A percentile compares a stretch with the other conserved stretches of the same genome.
phyloP scores from a whole-genome alignment of 2,797 vertebrate genomes.

The Macroramphosus scolopax region DNA sequence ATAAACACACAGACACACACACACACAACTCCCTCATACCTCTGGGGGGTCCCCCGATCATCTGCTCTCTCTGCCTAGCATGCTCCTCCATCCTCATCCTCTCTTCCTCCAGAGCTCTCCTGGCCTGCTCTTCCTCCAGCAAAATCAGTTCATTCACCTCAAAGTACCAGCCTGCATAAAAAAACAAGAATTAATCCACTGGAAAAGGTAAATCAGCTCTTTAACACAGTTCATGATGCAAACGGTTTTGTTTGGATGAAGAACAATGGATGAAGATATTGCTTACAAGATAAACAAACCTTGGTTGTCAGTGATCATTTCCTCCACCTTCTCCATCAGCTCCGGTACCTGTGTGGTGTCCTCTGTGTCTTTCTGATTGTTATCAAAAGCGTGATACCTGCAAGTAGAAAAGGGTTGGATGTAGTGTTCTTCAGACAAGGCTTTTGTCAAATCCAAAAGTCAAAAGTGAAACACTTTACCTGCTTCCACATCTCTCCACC shows the following conservation, averaged over 20 bases:
- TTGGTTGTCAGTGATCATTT: constrained; percentile 79
- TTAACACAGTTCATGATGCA: too few relatives aligned
- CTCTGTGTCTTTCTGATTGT: constrained; percentile 66
- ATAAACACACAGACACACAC: too few relatives aligned
- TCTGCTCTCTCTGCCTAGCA: constrained; percentile 69
- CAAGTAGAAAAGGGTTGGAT: neutral
- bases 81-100: constrained; percentile 75
- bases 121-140: constrained; percentile 68
- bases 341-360: constrained; percentile 76
- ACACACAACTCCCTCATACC: constrained; percentile 49
- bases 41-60: constrained; percentile 80
- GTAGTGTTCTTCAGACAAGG: too few relatives aligned
- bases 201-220: too few relatives aligned
- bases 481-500: constrained; percentile 79
- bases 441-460: too few relatives aligned
- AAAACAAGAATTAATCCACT: neutral
- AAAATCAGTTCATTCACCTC: constrained; percentile 76
- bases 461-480: constrained; percentile 46
- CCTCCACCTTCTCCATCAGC: constrained; percentile 79
- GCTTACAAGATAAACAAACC: too few relatives aligned
- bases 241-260: too few relatives aligned
- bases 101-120: constrained; percentile 73
- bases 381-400: constrained; percentile 78
- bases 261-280: too few relatives aligned
- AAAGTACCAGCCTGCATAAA: constrained; percentile 74